phyloP scores from a whole-genome alignment of 2,888 invertebrate genomes.

The Agrochola litura region DNA sequence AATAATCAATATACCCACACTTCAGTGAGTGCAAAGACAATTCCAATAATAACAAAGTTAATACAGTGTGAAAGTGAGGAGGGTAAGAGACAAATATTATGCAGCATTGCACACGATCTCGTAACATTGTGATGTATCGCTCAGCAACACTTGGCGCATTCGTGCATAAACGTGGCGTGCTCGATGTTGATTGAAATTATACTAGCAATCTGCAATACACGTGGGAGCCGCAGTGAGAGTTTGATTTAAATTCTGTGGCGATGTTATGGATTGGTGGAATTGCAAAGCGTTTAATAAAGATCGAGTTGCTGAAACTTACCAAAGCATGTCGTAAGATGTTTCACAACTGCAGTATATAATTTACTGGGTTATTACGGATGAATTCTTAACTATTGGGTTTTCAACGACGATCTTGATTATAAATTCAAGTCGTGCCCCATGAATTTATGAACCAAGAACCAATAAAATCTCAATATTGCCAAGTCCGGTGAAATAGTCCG shows the following conservation, averaged over 20 bases:
- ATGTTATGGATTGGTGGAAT: constrained; percentile 20
- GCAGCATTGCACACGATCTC: constrained; percentile 59
- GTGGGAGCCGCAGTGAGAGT: constrained; percentile 46
- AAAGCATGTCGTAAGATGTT: constrained; percentile 19
- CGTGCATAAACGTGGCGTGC: constrained; percentile 64
- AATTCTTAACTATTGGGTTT: not conserved
- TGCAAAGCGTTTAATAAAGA: constrained; percentile 13
- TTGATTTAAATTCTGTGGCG: constrained; percentile 21
- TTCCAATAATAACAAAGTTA: constrained; percentile 49
- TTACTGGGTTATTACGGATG: not conserved
- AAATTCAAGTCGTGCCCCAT: not conserved
- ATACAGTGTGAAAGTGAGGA: constrained; percentile 61
- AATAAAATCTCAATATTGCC: not conserved
- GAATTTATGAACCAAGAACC: not conserved
- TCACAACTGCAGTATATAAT: not conserved
- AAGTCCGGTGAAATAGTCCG: not conserved
- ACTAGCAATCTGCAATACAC: constrained; percentile 55
- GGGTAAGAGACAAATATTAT: constrained; percentile 52
- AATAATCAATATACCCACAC: constrained; percentile 53
- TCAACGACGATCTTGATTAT: not conserved
- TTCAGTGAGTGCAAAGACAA: constrained; percentile 40
- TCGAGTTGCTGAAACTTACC: constrained; percentile 21
- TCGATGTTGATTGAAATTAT: constrained; percentile 57
- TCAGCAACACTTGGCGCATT: constrained; percentile 55
- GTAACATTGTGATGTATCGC: constrained; percentile 61